A percentile compares a stretch with the other conserved stretches of the same genome.
Evolutionary conservation across 1,140 invertebrate species (phyloP).

Genomic region (Neomicropteryx cornuta): DNA sequence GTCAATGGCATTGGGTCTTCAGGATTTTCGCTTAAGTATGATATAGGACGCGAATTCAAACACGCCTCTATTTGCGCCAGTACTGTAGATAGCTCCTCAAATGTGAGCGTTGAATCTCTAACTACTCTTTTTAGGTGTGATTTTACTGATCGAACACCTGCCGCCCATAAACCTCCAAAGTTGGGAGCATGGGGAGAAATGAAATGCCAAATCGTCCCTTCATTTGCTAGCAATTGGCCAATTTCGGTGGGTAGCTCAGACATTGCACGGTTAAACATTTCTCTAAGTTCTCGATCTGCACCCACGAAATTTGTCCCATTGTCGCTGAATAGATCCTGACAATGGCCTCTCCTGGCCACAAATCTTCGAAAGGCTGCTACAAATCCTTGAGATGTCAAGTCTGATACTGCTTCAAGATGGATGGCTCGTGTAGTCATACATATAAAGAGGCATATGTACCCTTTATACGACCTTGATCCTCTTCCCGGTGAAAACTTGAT

Average conservation of each 20-base stretch:
- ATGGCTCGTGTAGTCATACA: constrained; percentile 4
- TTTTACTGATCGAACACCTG: constrained; percentile 12
- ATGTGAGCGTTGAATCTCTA: constrained; percentile 13
- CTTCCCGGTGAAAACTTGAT: constrained; percentile 6
- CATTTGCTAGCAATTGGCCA: constrained; percentile 4
- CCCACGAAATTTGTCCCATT: constrained; percentile 23
- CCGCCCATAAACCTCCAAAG: constrained; percentile 22
- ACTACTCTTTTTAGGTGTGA: constrained; percentile 23
- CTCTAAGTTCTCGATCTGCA: constrained; percentile 7
- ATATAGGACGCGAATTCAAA: constrained; percentile 14
- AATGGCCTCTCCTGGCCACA: constrained; percentile 3
- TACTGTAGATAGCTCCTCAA: constrained; percentile 17
- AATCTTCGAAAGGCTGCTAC: constrained; percentile 8
- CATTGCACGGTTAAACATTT: constrained; percentile 3
- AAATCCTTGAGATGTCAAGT: constrained; percentile 3
- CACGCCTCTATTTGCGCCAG: constrained; percentile 19
- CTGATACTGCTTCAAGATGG: constrained; percentile 5
- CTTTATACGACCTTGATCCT: constrained; percentile 3
- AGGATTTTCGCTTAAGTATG: constrained; percentile 9
- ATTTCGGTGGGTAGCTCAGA: constrained; percentile 8
- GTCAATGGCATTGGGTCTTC: constrained; percentile 12
- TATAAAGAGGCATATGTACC: constrained; percentile 6
- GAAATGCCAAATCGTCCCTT: constrained; percentile 26
- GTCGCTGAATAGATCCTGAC: constrained; percentile 11
- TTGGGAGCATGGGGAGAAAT: constrained; percentile 23